phyloP scores from a whole-genome alignment of 2,113 vertebrate species.

The Callithrix jacchus region DNA sequence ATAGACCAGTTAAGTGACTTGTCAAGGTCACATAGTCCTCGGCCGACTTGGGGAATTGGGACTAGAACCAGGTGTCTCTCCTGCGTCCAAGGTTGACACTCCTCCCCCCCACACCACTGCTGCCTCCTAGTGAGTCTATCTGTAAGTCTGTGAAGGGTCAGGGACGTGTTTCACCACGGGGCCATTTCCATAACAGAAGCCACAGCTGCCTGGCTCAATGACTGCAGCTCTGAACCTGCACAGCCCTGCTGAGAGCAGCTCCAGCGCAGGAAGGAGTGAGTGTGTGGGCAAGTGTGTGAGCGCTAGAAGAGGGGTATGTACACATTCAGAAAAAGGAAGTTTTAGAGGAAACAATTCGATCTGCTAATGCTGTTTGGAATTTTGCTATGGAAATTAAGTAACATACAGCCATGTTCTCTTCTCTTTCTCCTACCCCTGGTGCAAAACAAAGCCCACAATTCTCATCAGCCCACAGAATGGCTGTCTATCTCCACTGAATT shows the following conservation, averaged over 20 bases:
- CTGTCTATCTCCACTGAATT: not conserved
- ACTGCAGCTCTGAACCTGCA: rapidly evolving
- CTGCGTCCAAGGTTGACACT: rapidly evolving
- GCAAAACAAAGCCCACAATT: slow-evolving; percentile 43
- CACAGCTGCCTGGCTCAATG: not conserved
- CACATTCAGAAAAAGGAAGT: not conserved
- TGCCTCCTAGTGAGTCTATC: not conserved
- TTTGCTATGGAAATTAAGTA: not conserved
- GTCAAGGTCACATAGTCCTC: rapidly evolving
- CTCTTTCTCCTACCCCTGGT: not conserved
- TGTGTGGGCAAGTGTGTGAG: not conserved
- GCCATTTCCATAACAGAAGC: not conserved
- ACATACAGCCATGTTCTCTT: not conserved
- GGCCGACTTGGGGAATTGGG: slow-evolving; percentile 3
- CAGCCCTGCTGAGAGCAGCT: not conserved
- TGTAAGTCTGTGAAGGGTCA: not conserved
- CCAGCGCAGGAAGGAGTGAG: not conserved
- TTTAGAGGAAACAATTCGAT: not conserved
- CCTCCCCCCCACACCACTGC: not conserved
- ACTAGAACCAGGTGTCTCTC: not conserved
- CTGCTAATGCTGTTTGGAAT: not conserved
- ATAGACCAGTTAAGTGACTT: not conserved
- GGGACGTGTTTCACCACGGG: not conserved
- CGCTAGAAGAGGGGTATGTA: not conserved
- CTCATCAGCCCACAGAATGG: not conserved